Evolutionary conservation across 2,113 vertebrate genomes (phyloP).

Genomic region (Syngnathus typhle): DNA sequence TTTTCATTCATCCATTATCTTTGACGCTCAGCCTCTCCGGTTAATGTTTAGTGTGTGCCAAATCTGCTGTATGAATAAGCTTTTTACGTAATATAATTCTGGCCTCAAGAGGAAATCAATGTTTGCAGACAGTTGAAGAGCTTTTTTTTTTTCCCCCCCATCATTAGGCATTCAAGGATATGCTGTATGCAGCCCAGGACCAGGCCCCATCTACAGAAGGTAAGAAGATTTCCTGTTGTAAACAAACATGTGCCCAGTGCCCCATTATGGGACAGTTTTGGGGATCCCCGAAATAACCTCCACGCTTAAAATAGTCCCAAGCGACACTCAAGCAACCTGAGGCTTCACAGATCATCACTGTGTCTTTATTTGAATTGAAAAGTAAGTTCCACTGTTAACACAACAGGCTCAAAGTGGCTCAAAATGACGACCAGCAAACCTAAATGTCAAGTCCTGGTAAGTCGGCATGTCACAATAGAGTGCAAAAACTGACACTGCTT

Average conservation of each 20-base stretch:
- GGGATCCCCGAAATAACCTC: conserved; percentile 55
- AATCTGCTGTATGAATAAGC: background rate
- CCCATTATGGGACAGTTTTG: conserved; percentile 35
- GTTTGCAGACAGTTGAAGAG: conserved; percentile 5
- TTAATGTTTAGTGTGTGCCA: background rate
- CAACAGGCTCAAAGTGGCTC: background rate
- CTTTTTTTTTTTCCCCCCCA: background rate
- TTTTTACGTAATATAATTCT: too few relatives aligned
- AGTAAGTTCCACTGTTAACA: background rate
- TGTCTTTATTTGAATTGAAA: background rate
- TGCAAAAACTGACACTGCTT: conserved; percentile 1
- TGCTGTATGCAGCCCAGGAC: conserved; percentile 97
- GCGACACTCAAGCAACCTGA: conserved; percentile 16
- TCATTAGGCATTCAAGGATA: conserved; percentile 92
- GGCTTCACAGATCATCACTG: conserved; percentile 14
- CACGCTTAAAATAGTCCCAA: conserved; percentile 53
- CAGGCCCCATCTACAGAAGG: conserved; percentile 97
- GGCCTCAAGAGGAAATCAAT: background rate
- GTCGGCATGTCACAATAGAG: conserved; percentile 1
- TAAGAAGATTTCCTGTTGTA: conserved; percentile 65
- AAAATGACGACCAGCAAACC: background rate
- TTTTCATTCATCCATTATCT: conserved; percentile 31
- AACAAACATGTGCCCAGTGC: conserved; percentile 21
- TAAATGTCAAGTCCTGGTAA: background rate
- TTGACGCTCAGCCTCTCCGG: conserved; percentile 14